Conservation (phyloP, 2,888 invertebrate genomes). For the Adelognathus sp. region DNA sequence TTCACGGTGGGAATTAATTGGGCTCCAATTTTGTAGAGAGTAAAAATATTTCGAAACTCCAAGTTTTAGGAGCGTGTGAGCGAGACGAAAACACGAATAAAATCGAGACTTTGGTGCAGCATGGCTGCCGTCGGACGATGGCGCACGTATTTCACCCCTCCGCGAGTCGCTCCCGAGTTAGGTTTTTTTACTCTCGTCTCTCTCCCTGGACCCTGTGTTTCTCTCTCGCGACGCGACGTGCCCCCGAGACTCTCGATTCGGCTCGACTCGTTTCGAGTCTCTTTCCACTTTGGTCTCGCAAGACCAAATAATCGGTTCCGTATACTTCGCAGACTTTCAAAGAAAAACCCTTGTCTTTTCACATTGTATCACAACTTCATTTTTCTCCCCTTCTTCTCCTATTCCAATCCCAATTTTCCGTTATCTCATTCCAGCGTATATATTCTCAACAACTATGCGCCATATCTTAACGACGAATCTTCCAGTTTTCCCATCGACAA, state of each 20-base stretch:
- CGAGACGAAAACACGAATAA: constrained; percentile 31
- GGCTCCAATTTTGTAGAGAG: background rate
- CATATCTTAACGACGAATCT: constrained; percentile 50
- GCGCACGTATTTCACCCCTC: constrained; percentile 63
- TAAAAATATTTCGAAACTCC: background rate
- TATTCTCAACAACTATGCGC: background rate
- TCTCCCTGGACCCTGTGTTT: constrained; percentile 39
- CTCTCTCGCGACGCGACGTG: constrained; percentile 22
- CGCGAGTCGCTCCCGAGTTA: constrained; percentile 56
- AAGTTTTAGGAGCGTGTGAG: background rate
- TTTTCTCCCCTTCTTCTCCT: background rate
- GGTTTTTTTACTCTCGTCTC: constrained; percentile 53
- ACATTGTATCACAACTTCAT: background rate
- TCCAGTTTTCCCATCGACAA: constrained; percentile 8
- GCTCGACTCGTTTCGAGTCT: constrained; percentile 58
- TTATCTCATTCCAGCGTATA: constrained; percentile 3
- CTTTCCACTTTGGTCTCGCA: constrained; percentile 52
- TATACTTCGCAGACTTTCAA: too few species aligned
- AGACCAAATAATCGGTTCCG: too few species aligned
- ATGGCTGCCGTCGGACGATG: constrained; percentile 76
- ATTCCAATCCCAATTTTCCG: constrained; percentile 23
- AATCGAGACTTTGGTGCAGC: constrained; percentile 36
- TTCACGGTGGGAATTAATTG: constrained; percentile 2
- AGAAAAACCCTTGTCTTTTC: constrained; percentile 35
- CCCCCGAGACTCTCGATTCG: constrained; percentile 57